phyloP scores from a whole-genome alignment of 2,888 invertebrate genomes.

The Tiphia femorata region DNA sequence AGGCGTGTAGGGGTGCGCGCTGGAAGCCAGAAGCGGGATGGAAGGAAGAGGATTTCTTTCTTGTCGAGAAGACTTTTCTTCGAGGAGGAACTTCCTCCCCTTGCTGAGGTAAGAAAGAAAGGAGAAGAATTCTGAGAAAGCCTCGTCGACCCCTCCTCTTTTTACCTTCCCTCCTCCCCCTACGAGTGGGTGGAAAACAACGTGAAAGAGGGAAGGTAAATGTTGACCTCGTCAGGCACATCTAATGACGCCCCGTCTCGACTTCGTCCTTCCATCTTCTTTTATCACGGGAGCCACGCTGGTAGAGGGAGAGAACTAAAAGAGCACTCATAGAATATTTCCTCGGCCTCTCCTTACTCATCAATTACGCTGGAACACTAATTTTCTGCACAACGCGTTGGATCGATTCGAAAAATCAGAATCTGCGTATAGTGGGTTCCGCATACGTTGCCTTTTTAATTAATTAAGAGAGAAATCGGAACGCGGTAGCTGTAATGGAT shows the following conservation, averaged over 20 bases:
- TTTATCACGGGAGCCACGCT: neutral
- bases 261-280: neutral
- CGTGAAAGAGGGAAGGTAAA: constrained; percentile 24
- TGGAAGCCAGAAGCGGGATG: too few species aligned
- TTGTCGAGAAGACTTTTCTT: constrained; percentile 4
- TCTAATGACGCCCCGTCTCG: constrained; percentile 22
- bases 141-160: neutral
- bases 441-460: too few species aligned
- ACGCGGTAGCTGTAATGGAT: neutral
- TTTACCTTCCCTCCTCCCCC: too few species aligned
- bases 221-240: constrained; percentile 29
- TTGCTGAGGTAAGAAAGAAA: neutral
- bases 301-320: neutral
- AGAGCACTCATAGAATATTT: neutral
- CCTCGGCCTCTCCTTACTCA: too few species aligned
- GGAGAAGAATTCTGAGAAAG: neutral
- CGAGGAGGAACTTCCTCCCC: constrained; percentile 8
- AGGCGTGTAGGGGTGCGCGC: too few species aligned
- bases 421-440: too few species aligned
- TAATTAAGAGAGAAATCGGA: too few species aligned
- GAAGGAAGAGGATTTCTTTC: too few species aligned
- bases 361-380: too few species aligned
- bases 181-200: neutral
- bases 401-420: too few species aligned
- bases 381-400: too few species aligned